Evolutionary conservation across 2,888 invertebrate species (phyloP).

Genomic region (Metellina segmentata): DNA sequence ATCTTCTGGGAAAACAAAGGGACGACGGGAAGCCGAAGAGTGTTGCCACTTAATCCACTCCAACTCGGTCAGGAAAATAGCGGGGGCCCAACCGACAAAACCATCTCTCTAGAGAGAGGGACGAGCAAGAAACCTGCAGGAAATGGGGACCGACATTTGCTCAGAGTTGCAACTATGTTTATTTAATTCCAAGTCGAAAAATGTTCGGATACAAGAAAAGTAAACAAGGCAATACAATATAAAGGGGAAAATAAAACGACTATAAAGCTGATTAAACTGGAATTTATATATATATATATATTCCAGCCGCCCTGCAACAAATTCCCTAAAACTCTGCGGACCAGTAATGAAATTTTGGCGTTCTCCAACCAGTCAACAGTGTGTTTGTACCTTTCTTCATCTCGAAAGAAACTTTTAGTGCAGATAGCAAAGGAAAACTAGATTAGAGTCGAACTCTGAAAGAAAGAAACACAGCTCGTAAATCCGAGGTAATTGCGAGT

Average conservation of each 20-base stretch:
- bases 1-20: slow-evolving; percentile 21
- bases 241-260: slow-evolving; percentile 2
- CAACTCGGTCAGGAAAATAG: no score
- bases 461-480: neutral
- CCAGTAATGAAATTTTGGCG: slow-evolving; percentile 22
- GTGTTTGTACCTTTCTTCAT: slow-evolving; percentile 11
- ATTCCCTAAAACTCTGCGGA: neutral
- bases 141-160: slow-evolving; percentile 32
- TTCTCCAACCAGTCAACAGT: slow-evolving; percentile 15
- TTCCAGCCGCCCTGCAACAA: no score
- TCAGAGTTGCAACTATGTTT: slow-evolving; percentile 39
- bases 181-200: slow-evolving; percentile 42
- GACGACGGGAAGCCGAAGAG: neutral
- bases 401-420: slow-evolving; percentile 36
- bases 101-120: slow-evolving; percentile 31
- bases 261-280: slow-evolving; percentile 27
- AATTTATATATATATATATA: no score
- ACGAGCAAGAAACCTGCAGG: neutral
- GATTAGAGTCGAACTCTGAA: neutral
- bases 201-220: neutral
- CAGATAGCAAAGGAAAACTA: neutral
- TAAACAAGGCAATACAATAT: neutral
- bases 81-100: neutral
- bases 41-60: slow-evolving; percentile 50
- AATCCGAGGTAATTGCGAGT: neutral